Conservation (phyloP, 2,888 invertebrate species). For the Cataglyphis livida region DNA sequence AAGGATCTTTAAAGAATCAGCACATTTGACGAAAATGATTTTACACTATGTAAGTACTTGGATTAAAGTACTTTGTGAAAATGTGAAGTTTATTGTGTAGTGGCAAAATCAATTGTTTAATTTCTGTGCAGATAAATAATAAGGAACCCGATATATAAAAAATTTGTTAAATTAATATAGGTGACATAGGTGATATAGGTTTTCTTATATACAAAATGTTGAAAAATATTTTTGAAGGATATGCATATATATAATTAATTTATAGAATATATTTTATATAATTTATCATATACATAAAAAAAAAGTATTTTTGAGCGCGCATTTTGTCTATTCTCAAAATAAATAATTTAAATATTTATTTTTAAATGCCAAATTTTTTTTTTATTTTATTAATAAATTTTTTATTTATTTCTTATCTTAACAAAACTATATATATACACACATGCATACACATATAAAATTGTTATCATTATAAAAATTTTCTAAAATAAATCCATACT, state of each 20-base stretch:
- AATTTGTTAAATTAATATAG: not conserved
- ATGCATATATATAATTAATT: not conserved
- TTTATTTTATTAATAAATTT: not conserved
- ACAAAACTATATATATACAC: not conserved
- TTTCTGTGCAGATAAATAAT: constrained; percentile 5
- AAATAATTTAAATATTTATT: not conserved
- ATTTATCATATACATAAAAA: not conserved
- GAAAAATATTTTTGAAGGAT: not conserved
- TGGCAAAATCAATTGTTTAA: constrained; percentile 8
- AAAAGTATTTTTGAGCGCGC: not conserved
- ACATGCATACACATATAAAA: no score
- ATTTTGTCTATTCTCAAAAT: not conserved
- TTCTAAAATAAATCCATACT: not conserved
- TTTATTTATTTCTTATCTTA: not conserved
- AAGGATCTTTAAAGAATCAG: constrained; percentile 60
- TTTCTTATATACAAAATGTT: not conserved
- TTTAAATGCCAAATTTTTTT: not conserved
- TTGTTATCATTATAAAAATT: not conserved
- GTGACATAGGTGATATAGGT: not conserved
- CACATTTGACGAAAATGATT: constrained; percentile 76
- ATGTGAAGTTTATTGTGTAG: constrained; percentile 42
- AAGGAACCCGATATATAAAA: not conserved
- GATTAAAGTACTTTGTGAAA: constrained; percentile 12
- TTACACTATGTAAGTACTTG: constrained; percentile 79
- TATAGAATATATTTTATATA: not conserved